Base-by-base conservation (phyloP, 1,140 invertebrate genomes). In the Drosophila hydei region DNA sequence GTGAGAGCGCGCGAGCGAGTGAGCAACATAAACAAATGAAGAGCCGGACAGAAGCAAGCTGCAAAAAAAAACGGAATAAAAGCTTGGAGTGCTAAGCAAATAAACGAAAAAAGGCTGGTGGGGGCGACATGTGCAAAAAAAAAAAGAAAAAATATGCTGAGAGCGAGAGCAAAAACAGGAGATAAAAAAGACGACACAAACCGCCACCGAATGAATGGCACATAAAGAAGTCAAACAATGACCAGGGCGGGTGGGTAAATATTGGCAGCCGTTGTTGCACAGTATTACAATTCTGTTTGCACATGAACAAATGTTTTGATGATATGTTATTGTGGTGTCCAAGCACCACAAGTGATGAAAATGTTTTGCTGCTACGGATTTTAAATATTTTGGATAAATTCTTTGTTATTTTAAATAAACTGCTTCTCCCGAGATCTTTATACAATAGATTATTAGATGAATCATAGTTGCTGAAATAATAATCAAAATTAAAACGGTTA, bases 11-110 rank as follows among this genome's bases (percentile, higher is more conserved):
- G 69, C 61, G 62, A 85, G 81, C 61, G 68, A 80, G 80, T 50
- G 73, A 60, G 62, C 70, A 85, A 87, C 81, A 87, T 87, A 87
- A 85, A 85, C 81, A 85, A 85, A 85, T 68, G 65, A 67, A 68
- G 52, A 70, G 65, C 40, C 71, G 56, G 27, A 63, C 75, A 59
- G 25, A 64, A 38, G 52, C 60, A 69, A 61, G 65, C 54, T 61
- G 68, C 67, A 62, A 69, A 76, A 63, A 55, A 51, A 55, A 64
- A 70, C 16, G 36, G 51, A 68, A 40, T 40, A 23, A 38, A 65
- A 69, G 38, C 58, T 36, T 54, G 47, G 7, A 63, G 23, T 58
- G 68, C 40, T 56, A 71, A 55, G 70, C 64, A 73, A 73, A 73
- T 69, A 69, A 73, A 73, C 50, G 64, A 73, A 65, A 56, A 61